Base-by-base conservation (phyloP, 2,797 vertebrate species). In the Muscicapa striata region DNA sequence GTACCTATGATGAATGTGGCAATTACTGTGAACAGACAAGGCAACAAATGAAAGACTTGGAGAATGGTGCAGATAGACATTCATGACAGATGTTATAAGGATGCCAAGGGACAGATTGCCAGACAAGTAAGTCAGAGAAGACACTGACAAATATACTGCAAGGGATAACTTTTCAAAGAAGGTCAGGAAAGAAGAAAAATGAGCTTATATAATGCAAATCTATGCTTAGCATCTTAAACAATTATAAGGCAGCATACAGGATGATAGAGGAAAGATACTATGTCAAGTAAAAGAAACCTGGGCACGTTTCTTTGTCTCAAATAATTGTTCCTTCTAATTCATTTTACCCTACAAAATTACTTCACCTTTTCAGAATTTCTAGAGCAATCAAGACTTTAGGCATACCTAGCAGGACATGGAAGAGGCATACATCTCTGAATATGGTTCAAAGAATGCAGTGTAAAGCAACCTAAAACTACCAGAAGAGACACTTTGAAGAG, bases 21-120 rank as follows among this genome's bases (percentile, higher is more conserved):
- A 97, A 97, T 97, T 97, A 97, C 66, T 66, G 75, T 78, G 90
- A 95, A 95, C 86, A 95, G 96, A 96, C 95, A 96, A 94, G 92
- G 84, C 87, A 96, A 97, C 96, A 97, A 97, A 97, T 96, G 90
- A 97, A 96, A 93, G 90, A 91, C 94, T 91, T 88, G 63, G 74
- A 95, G 75, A 95, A 91, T 77, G 74, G 92, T 85, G 88, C 93
- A 96, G 87, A 92, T 92, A 97, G 95, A 84, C 87, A 91, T 85
- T 94, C 94, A 82, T 97, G 96, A 97, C 95, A 97, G 96, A 97
- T 97, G 96, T 97, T 96, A 91, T 84, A 90, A 94, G 90, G 91
- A 89, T 91, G 90, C 90, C 94, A 94, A 81, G 3, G 38, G 91
- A 95, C 90, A 96, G 84, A 94, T 94, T 97, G 95, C 92, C 94